Percentiles rank a stretch among this genome's conserved stretches.
phyloP scores from a whole-genome alignment of 1,140 invertebrate species.

The Macrosteles quadrilineatus region DNA sequence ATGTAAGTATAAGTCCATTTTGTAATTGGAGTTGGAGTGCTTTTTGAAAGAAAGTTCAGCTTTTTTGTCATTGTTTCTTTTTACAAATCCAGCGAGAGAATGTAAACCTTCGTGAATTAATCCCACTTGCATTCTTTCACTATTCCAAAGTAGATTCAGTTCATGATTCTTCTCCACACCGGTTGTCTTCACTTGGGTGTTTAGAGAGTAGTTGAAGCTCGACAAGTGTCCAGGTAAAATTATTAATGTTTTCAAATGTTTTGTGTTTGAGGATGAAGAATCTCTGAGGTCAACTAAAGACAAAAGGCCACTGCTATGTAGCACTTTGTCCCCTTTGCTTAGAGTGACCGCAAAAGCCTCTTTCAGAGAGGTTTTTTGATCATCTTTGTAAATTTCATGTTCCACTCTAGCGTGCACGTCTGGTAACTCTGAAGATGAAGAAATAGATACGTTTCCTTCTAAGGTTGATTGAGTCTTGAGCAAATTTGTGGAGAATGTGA shows the following conservation, averaged over 20 bases:
- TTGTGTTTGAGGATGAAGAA: not conserved
- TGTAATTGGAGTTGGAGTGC: not conserved
- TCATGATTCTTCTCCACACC: not conserved
- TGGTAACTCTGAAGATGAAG: not conserved
- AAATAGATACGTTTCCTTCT: not conserved
- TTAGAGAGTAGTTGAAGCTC: not conserved
- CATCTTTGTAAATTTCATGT: not conserved
- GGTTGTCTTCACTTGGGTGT: not conserved
- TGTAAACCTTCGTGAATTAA: not conserved
- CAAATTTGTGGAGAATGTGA: not conserved
- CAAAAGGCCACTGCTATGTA: not conserved
- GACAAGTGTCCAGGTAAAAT: not conserved
- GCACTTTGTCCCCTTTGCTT: not conserved
- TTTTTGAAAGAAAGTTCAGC: not conserved
- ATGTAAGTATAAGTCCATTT: not conserved
- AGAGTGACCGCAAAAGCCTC: not conserved
- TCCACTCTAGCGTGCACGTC: not conserved
- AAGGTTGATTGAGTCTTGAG: not conserved
- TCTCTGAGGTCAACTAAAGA: not conserved
- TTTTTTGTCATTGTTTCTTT: slow-evolving; percentile 19
- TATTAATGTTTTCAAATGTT: not conserved
- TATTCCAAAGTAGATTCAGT: not conserved
- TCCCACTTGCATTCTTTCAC: not conserved
- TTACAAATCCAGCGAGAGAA: not conserved
- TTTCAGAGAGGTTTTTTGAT: not conserved